Base-by-base conservation (phyloP, 2,113 vertebrate species). In the Fulica atra region DNA sequence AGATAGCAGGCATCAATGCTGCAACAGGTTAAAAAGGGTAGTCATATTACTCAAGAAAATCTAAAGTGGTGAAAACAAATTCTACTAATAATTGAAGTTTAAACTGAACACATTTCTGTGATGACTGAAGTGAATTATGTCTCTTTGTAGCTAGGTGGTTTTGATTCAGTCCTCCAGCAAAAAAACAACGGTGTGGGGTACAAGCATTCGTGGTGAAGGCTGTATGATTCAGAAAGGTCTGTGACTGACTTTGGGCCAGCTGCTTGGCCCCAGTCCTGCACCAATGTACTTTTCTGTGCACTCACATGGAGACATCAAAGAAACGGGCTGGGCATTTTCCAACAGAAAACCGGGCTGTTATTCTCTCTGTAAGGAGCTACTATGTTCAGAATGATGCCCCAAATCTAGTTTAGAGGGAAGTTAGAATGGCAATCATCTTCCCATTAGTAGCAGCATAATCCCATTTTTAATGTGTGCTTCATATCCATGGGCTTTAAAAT, bases 381-480 rank as follows among this genome's bases (percentile, higher is more conserved):
- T 71, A 3, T 7, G 10, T 40, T 87, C 53, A 25, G 84, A 77
- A 64, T 40, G 50, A 53, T 4, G 7, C 25, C 57, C 36, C 46
- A 46, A 46, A 59, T 54, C 50, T 80, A 7, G 23, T 89, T 93
- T 77, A 86, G 25, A 42, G n/a, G n/a, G 51, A 94, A 65, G 78
- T 57, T 59, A 86, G 31, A 83, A 70, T 69, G 40, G 31, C 89
- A 77, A 46, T 89, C 1, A 40, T 77, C 86, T 95, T 78, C 59
- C 59, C 46, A 70, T 92, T 94, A 70, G 50, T 31, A 48, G 33
- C 63, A 78, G 50, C 29, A 7, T 66, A 56, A 54, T 89, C 31
- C 19, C 19, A 5, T 90, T 96, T 94, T 83, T 89, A 81, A 92
- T 78, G 20, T 83, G 51, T 42, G 13, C 17, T 94, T 94, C 11